Base-by-base conservation (phyloP, 2,113 vertebrate genomes). In the Lota lota region DNA sequence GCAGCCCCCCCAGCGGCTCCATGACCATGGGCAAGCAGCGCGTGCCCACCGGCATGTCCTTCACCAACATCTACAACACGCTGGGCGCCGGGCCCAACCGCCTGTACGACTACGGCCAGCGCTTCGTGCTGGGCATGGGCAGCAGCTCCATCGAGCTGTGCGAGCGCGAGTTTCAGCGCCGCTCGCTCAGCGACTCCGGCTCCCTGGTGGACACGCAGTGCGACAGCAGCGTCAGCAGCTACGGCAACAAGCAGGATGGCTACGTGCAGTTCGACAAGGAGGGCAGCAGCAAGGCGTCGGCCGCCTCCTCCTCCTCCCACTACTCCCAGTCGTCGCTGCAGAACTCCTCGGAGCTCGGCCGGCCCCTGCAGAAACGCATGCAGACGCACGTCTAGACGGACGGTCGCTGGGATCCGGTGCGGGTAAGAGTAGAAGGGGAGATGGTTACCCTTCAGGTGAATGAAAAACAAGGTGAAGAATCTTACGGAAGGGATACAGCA, bases 101-200 rank as follows among this genome's bases (percentile, higher is more conserved):
- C 70, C 92, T 95, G 71, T 95, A 95, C 76, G 95, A 96, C 88
- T 95, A 96, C 86, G 90, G 94, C 84, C 94, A 95, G 72, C 91
- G 95, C 74, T 95, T 96, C 22, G 94, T 96, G 84, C 79, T 96
- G 81, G 95, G 95, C 73, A 94, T 92, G 91, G 95, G 95, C 78
- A 95, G 95, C 90, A 95, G 94, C 58, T 95, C 94, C 93, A 96
- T 96, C 17, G 95, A 96, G 92, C 89, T 95, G 58, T 96, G 95
- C 1, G 95, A 96, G 83, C 89, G 95, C 0, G 94, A 95, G 81
- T 94, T 95, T 90, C 95, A 96, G 88, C 89, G 95, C 1, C 93
- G 93, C 80, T 96, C 95, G 28, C 91, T 96, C 81, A 96, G 95
- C 72, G 95, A 96, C 88, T 95, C 94, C 88, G 94, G 94, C 88